Base-by-base conservation (phyloP, 2,797 vertebrate genomes). In the Myripristis murdjan region DNA sequence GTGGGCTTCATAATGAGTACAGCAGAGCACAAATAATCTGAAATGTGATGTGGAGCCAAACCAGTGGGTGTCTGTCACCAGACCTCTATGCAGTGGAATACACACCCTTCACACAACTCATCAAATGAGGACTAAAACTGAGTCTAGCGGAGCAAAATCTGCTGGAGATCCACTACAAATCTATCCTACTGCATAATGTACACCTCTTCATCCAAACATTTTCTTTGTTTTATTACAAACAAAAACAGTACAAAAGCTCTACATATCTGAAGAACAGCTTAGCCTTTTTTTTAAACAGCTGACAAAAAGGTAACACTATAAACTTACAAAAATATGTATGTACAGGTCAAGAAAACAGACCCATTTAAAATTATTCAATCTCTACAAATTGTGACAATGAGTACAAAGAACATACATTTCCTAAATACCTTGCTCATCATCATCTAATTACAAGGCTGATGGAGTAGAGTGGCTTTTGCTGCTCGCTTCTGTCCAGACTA, bases 221-320 rank as follows among this genome's bases (percentile, higher is more conserved):
- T 80, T 77, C 61, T 73, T 84, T 80, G 84, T 90, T 91, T 92
- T 91, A 90, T 90, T 89, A 90, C 73, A 91, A 92, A 91, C 85
- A 92, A 90, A 88, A 73, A 73, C 73, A 75, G 39, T 74, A 86
- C 44, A 83, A 91, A 91, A 75, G 43, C 31, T 79, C 51, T 67
- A 49, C 67, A 68, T 64, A 69, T 56, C 31, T 60, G 28, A 73
- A 75, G 63, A 37, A 43, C 70, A 77, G 64, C 4, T 52, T 62
- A 71, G 26, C 65, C 0, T 22, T 73, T 58, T 69, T 58, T 39
- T 52, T 59, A 54, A 4, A 8, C 64, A 16, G 18, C 15, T 56
- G 7, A 63, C 23, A 66, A 73, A 75, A 48, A 79, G n/a, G 26
- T 60, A 18, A 68, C 0, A 51, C 14, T 20, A 12, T 62, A 2